These are phyloP conservation scores for Brachypteracias leptosomus DNA, from an alignment of 2,113 vertebrate species.

Conservation along the genomic window DNA sequence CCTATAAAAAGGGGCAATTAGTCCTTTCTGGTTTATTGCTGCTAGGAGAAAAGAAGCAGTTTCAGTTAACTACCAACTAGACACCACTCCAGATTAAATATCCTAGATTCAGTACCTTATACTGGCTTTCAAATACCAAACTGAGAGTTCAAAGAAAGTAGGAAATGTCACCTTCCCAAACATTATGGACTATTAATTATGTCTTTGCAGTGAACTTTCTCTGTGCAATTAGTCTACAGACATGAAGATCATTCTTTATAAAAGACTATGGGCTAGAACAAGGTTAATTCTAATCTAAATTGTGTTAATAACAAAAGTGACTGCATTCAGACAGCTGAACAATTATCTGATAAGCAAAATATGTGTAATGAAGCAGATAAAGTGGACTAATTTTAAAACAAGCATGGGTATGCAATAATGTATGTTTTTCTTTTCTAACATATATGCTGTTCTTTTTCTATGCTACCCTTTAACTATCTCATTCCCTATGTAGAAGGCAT, in stretches of 20 bases:
- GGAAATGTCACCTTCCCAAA: constrained; percentile 76
- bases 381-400: constrained; percentile 12
- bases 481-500: not conserved
- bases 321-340: constrained; percentile 15
- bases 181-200: constrained; percentile 70
- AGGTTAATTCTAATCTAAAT: constrained; percentile 70
- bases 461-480: not conserved
- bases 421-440: not conserved
- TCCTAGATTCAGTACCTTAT: constrained; percentile 20
- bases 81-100: constrained; percentile 62
- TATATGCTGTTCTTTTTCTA: not conserved
- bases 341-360: constrained; percentile 42
- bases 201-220: constrained; percentile 54
- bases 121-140: constrained; percentile 45
- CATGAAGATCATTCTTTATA: constrained; percentile 67
- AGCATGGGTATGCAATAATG: not conserved
- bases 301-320: constrained; percentile 54
- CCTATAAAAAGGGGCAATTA: constrained; percentile 75
- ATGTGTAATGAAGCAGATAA: constrained; percentile 20
- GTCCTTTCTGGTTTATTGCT: constrained; percentile 66
- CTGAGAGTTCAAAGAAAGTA: constrained; percentile 63
- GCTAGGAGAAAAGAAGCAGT: constrained; percentile 57
- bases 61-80: constrained; percentile 65
- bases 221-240: constrained; percentile 52
- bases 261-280: constrained; percentile 38